Percentiles rank a stretch among this genome's conserved stretches.
These are phyloP conservation scores for Montifringilla adamsi DNA, from an alignment of 2,113 vertebrate genomes.

Conservation along the genomic window DNA sequence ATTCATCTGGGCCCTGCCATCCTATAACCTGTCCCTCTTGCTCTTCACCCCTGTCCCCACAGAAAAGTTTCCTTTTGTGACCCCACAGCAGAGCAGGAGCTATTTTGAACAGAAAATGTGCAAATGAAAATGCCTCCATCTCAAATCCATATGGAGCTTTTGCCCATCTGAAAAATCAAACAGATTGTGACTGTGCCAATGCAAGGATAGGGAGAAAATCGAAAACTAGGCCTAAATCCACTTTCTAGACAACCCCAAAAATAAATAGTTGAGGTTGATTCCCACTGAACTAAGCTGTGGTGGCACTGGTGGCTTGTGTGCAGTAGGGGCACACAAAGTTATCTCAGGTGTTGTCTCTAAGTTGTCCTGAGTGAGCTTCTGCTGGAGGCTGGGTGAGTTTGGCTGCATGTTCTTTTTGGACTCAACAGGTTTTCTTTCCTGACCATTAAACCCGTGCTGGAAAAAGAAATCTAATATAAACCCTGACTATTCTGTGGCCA, in stretches of 20 bases:
- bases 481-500: background rate
- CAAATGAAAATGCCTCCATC: background rate
- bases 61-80: background rate
- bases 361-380: background rate
- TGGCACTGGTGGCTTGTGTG: background rate
- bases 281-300: background rate
- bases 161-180: background rate
- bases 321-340: background rate
- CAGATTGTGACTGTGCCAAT: accelerated
- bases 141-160: background rate
- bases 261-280: background rate
- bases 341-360: background rate
- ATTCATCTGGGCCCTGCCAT: background rate
- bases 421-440: background rate
- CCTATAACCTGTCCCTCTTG: background rate
- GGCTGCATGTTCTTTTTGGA: background rate
- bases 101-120: background rate
- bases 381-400: background rate
- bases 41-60: background rate
- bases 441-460: background rate
- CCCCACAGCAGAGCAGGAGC: background rate
- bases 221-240: background rate
- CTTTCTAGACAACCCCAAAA: background rate
- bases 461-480: background rate
- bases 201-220: background rate